Percentiles rank a stretch among this genome's conserved stretches.
Conservation (phyloP, 1,140 invertebrate species). For the Lepidostoma basale region DNA sequence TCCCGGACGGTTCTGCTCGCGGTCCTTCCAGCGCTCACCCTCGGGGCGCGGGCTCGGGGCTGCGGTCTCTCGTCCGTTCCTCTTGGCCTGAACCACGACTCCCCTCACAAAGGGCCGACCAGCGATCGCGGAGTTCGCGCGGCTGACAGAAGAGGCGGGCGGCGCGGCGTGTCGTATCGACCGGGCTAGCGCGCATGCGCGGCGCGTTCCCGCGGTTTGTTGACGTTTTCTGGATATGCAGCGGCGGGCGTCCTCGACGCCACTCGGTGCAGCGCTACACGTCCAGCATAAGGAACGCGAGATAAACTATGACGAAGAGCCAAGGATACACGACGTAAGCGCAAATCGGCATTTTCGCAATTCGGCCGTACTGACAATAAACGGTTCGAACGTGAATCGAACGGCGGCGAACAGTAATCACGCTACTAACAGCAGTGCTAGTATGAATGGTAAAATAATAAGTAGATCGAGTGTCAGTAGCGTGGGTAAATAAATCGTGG, state of each 20-base stretch:
- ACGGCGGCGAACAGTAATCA: neutral
- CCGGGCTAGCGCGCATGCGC: conserved; percentile 34
- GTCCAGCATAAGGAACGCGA: conserved; percentile 60
- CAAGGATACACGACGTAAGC: conserved; percentile 61
- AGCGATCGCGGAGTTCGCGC: neutral
- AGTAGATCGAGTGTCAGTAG: neutral
- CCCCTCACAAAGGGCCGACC: conserved; percentile 39
- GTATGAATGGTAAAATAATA: neutral
- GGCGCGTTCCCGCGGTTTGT: conserved; percentile 20
- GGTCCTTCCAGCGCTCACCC: neutral
- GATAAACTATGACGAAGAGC: conserved; percentile 60
- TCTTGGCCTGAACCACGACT: conserved; percentile 47
- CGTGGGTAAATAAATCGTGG: neutral
- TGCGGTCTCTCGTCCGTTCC: conserved; percentile 2
- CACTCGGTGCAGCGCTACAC: conserved; percentile 50
- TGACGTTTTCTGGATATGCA: conserved; percentile 30
- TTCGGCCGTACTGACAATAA: neutral
- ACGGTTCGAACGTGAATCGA: neutral
- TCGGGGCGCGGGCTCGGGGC: neutral
- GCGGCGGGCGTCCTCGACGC: neutral
- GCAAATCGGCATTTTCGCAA: conserved; percentile 54
- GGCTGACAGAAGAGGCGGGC: neutral
- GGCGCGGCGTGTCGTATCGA: conserved; percentile 33
- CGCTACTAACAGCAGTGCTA: neutral
- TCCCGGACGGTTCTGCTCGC: too few species aligned